Conservation (phyloP, 1,140 invertebrate genomes). For the Drosophila subpulchrella region DNA sequence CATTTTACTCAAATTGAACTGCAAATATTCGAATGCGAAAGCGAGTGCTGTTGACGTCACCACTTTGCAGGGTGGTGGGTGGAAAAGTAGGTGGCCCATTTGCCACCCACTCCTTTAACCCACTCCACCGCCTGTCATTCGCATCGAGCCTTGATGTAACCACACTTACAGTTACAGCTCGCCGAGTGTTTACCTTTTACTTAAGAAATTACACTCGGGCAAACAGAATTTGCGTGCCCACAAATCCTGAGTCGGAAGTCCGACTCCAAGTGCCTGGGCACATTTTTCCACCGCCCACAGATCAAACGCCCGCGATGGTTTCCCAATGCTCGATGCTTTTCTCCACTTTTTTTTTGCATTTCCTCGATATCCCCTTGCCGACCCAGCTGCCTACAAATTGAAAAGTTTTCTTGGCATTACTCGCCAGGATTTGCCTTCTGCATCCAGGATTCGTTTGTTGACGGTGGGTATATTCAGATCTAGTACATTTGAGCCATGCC, state of each 20-base stretch:
- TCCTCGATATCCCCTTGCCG: background rate
- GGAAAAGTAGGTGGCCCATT: background rate
- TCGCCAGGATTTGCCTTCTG: conserved; percentile 31
- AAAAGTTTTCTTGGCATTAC: conserved; percentile 70
- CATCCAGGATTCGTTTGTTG: background rate
- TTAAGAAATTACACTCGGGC: conserved; percentile 83
- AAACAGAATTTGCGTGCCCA: conserved; percentile 78
- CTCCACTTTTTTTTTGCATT: too few relatives aligned
- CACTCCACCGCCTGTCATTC: conserved; percentile 56
- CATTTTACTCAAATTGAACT: conserved; percentile 55
- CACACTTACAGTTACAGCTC: conserved; percentile 64
- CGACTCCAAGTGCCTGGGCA: conserved; percentile 71
- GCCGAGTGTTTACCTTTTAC: conserved; percentile 84
- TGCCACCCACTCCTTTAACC: background rate
- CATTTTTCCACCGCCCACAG: conserved; percentile 54
- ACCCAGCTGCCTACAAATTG: conserved; percentile 61
- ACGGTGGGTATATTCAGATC: conserved; percentile 1
- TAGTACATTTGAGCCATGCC: background rate
- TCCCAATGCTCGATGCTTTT: conserved; percentile 33
- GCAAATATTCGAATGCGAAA: conserved; percentile 44
- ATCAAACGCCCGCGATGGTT: conserved; percentile 62
- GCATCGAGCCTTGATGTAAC: conserved; percentile 53
- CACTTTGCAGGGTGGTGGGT: conserved; percentile 10
- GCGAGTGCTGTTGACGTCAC: conserved; percentile 41
- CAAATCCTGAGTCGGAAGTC: conserved; percentile 53